A percentile compares a stretch with the other conserved stretches of the same genome.
Evolutionary conservation across 1,140 invertebrate species (phyloP).

Genomic region (Drosophila hydei): DNA sequence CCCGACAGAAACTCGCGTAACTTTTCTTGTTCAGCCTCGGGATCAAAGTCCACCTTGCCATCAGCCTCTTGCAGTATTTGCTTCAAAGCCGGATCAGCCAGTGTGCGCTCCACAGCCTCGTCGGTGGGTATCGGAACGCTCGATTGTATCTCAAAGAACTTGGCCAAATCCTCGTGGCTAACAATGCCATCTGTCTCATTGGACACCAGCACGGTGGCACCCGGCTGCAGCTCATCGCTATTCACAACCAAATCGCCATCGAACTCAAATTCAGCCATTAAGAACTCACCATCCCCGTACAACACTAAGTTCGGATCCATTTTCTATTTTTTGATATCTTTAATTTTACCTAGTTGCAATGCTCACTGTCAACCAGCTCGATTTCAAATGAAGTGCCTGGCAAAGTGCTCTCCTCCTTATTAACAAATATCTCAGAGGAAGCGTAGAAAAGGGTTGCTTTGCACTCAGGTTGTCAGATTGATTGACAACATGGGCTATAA

Average conservation of each 20-base stretch:
- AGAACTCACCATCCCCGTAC: slow-evolving; percentile 34
- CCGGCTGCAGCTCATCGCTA: slow-evolving; percentile 35
- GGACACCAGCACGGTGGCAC: slow-evolving; percentile 55
- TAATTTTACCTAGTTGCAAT: background rate
- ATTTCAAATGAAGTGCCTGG: background rate
- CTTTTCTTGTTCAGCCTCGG: slow-evolving; percentile 62
- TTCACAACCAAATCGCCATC: slow-evolving; percentile 35
- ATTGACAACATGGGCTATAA: slow-evolving; percentile 1
- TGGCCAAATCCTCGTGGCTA: slow-evolving; percentile 43
- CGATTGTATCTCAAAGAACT: slow-evolving; percentile 29
- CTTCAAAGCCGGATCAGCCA: slow-evolving; percentile 60
- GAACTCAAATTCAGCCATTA: slow-evolving; percentile 60
- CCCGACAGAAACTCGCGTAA: slow-evolving; percentile 67
- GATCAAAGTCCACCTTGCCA: slow-evolving; percentile 61
- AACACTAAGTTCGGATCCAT: slow-evolving; percentile 23
- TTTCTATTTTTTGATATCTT: background rate
- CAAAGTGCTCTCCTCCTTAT: background rate
- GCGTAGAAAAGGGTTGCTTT: slow-evolving; percentile 1
- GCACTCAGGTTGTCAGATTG: background rate
- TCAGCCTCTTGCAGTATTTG: slow-evolving; percentile 58
- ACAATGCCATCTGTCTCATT: slow-evolving; percentile 44
- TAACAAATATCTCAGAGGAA: background rate
- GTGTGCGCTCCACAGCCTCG: slow-evolving; percentile 58
- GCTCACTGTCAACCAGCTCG: slow-evolving; percentile 5
- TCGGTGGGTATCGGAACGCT: slow-evolving; percentile 45